phyloP scores from a whole-genome alignment of 2,888 invertebrate species.

The Thecophora atra region DNA sequence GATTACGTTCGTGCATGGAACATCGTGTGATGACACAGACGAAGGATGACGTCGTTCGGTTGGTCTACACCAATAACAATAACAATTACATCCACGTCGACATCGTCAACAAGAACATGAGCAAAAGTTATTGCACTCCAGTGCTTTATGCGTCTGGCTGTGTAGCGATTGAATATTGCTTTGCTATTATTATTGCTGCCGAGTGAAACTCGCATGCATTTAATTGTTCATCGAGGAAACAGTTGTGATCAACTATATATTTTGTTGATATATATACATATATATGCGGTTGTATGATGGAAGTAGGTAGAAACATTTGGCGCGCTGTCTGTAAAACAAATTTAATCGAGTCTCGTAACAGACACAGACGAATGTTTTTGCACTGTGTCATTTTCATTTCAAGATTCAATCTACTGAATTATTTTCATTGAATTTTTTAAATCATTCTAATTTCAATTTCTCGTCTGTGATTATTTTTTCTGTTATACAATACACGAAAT shows the following conservation, averaged over 20 bases:
- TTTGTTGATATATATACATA: not conserved
- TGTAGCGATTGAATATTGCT: not conserved
- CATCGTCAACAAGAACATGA: not conserved
- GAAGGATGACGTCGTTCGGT: not conserved
- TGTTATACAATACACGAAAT: too few relatives aligned
- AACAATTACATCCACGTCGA: not conserved
- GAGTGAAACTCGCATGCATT: too few relatives aligned
- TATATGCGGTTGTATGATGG: not conserved
- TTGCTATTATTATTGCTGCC: not conserved
- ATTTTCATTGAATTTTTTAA: too few relatives aligned
- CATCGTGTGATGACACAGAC: not conserved
- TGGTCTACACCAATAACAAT: not conserved
- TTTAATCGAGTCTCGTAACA: not conserved
- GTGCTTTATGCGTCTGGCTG: not conserved
- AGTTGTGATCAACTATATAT: too few relatives aligned
- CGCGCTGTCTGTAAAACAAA: not conserved
- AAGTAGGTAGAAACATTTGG: not conserved
- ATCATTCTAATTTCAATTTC: too few relatives aligned
- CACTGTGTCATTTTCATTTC: not conserved
- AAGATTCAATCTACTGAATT: too few relatives aligned
- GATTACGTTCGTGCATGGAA: not conserved
- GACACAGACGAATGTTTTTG: not conserved
- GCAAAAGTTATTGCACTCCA: conserved; percentile 32
- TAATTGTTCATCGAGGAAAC: too few relatives aligned
- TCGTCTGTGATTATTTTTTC: too few relatives aligned